phyloP scores from a whole-genome alignment of 2,113 vertebrate species.

The Typhlomys cinereus region DNA sequence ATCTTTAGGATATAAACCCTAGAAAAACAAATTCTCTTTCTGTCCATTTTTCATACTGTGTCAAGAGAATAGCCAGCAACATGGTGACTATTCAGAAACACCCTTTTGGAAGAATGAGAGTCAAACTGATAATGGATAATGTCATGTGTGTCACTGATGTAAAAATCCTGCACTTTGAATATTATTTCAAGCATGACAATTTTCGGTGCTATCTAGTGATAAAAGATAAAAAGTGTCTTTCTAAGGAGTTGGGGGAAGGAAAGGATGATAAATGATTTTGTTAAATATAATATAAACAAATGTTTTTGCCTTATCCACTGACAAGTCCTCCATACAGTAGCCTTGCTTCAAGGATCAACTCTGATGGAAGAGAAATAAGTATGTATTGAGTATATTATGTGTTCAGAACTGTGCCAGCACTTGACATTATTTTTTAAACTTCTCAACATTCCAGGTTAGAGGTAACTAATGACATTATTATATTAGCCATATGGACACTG shows the following conservation, averaged over 20 bases:
- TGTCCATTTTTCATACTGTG: neutral
- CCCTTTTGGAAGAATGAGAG: neutral
- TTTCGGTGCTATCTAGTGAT: conserved; percentile 3
- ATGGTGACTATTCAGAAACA: neutral
- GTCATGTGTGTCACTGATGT: neutral
- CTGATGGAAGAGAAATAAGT: neutral
- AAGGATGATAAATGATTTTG: neutral
- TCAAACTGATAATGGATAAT: neutral
- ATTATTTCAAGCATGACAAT: neutral
- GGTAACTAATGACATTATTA: neutral
- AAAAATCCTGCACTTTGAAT: conserved; percentile 11
- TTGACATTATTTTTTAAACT: neutral
- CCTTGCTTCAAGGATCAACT: neutral
- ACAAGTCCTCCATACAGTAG: neutral
- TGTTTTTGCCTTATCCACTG: neutral
- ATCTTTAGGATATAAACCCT: neutral
- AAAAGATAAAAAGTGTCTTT: conserved; percentile 11
- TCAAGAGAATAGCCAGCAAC: conserved; percentile 37
- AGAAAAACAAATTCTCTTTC: neutral
- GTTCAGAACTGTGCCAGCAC: neutral
- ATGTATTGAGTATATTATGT: neutral
- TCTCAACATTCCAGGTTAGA: conserved; percentile 5
- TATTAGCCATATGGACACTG: neutral
- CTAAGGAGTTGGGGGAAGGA: neutral
- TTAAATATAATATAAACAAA: neutral